Base-by-base conservation (phyloP, 2,888 invertebrate genomes). In the Monopis laevigella region DNA sequence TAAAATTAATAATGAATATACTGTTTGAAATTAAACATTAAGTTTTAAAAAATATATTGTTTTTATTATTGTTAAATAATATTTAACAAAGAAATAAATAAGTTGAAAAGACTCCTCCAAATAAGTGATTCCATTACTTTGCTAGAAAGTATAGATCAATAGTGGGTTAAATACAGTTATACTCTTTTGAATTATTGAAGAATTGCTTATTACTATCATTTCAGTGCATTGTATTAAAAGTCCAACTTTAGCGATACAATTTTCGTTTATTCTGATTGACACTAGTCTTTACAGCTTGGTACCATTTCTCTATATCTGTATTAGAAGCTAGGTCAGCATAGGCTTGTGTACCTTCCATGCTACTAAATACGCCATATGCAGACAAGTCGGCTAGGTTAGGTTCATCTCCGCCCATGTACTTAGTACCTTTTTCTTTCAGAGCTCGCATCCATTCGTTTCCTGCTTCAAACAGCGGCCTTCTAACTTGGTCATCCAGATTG, bases 361-460 rank as follows among this genome's bases (percentile, higher is more conserved):
- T 95, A 62, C 87, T 90, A 3, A 98, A 78, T 2, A 95, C 87
- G 1, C 98, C 98, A 60, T 88, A 98, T 1, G 97, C 91, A 0
- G 95, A 86, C 39, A 99, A 77, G 80, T 99, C 98, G 0, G 97
- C 93, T 5, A 99, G 80, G 65, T 97, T 92, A 0, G 98, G 98
- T 47, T 84, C 65, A 11, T 84, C 66, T 1, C 98, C 98, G 5
- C 98, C 98, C 73, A 93, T 86, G 63, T 95, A 99, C 14, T 77
- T 78, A 0, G 85, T 83, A 2, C 89, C 88, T 49, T 86, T 87
- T 29, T 82, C 81, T 26, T 87, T 84, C 1, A 98, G 65, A 18
- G 86, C 89, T 32, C 67, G 77, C 41, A 88, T 81, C 93, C 96
- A 98, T 30, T 83, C 77, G 54, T 91, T 86, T 40, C 93, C 89